Percentiles rank a stretch among this genome's conserved stretches.
Conservation (phyloP, 2,888 invertebrate genomes). For the Caenorhabditis sp. region DNA sequence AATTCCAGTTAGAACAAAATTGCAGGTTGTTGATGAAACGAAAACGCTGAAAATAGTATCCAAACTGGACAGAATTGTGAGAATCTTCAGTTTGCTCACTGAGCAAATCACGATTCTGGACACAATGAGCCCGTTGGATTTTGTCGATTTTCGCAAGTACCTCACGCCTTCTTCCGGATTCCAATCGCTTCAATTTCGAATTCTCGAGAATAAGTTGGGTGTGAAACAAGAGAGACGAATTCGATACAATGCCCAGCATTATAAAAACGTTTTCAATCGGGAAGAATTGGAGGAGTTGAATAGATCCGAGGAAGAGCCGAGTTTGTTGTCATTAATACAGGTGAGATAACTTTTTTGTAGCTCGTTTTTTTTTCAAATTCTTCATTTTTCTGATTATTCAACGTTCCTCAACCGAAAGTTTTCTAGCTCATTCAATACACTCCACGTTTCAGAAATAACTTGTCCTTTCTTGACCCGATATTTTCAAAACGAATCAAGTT, state of each 20-base stretch:
- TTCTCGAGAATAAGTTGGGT: slow-evolving; percentile 91
- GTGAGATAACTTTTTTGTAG: slow-evolving; percentile 62
- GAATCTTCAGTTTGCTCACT: slow-evolving; percentile 87
- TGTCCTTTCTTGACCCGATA: too few species aligned
- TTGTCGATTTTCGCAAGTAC: slow-evolving; percentile 93
- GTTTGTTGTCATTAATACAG: slow-evolving; percentile 85
- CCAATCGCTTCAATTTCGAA: slow-evolving; percentile 91
- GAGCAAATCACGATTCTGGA: slow-evolving; percentile 97
- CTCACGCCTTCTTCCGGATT: slow-evolving; percentile 95
- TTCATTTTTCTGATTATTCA: too few species aligned
- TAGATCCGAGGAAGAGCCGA: slow-evolving; percentile 80
- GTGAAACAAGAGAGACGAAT: slow-evolving; percentile 67
- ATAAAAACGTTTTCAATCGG: slow-evolving; percentile 72
- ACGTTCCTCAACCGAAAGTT: too few species aligned
- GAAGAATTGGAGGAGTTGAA: slow-evolving; percentile 57
- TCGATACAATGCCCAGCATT: slow-evolving; percentile 85
- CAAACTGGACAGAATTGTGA: slow-evolving; percentile 86
- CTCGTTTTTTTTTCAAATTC: too few species aligned
- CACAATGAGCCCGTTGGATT: slow-evolving; percentile 98
- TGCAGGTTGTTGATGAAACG: slow-evolving; percentile 83
- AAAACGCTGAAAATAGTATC: slow-evolving; percentile 91
- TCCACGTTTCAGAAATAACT: too few species aligned
- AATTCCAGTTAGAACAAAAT: too few species aligned
- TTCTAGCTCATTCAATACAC: too few species aligned
- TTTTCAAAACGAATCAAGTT: too few species aligned